phyloP scores from a whole-genome alignment of 2,888 invertebrate genomes.

The Copidosoma aretas region DNA sequence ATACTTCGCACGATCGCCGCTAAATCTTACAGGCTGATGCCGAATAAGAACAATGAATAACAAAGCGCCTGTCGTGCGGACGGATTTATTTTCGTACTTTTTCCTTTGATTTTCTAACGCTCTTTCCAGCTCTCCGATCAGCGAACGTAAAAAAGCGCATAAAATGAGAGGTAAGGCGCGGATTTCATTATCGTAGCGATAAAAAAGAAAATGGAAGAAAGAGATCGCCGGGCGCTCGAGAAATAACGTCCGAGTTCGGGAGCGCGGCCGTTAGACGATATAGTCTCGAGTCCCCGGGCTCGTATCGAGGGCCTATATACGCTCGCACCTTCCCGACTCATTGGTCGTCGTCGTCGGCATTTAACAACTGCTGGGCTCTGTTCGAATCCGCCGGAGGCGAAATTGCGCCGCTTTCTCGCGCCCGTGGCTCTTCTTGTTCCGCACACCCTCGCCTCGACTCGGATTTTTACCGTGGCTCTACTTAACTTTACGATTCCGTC shows the following conservation, averaged over 20 bases:
- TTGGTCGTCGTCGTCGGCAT: slow-evolving; percentile 43
- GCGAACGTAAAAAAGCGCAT: background rate
- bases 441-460: slow-evolving; percentile 11
- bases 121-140: background rate
- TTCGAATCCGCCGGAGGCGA: slow-evolving; percentile 44
- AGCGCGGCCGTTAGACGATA: slow-evolving; percentile 32
- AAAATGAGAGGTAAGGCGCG: slow-evolving; percentile 2
- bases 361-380: slow-evolving; percentile 41
- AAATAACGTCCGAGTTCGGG: slow-evolving; percentile 32
- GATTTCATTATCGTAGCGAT: slow-evolving; percentile 37
- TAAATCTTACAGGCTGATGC: no score
- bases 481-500: slow-evolving; percentile 51
- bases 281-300: slow-evolving; percentile 18
- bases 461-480: slow-evolving; percentile 45
- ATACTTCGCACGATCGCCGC: no score
- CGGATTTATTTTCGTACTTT: slow-evolving; percentile 31
- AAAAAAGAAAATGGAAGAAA: slow-evolving; percentile 13
- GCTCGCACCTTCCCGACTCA: background rate
- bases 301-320: slow-evolving; percentile 23
- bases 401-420: slow-evolving; percentile 31
- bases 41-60: no score
- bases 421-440: slow-evolving; percentile 5
- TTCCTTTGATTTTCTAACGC: slow-evolving; percentile 1
- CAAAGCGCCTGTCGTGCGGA: no score
- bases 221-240: background rate